Percentiles rank a stretch among this genome's conserved stretches.
These are phyloP conservation scores for Neopipo cinnamomea DNA, from an alignment of 2,113 vertebrate genomes.

Conservation along the genomic window DNA sequence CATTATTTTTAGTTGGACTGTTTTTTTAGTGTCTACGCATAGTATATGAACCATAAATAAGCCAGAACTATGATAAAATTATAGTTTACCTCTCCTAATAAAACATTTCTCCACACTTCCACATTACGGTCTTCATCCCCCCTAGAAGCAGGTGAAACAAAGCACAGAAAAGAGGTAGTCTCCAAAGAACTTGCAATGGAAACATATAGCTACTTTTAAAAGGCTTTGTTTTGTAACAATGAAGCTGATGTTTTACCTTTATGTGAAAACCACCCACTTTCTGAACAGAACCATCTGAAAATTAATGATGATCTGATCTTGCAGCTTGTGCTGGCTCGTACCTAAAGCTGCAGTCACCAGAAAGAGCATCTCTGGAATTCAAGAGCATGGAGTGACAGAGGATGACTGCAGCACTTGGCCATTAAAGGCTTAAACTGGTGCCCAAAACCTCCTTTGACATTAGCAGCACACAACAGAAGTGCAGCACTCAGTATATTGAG, in stretches of 20 bases:
- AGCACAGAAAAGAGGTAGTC: background rate
- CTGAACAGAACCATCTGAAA: background rate
- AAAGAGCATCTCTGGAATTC: slow-evolving; percentile 16
- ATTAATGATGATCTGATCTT: background rate
- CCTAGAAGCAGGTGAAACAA: background rate
- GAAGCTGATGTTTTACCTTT: background rate
- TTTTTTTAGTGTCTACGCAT: background rate
- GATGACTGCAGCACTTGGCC: background rate
- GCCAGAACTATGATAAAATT: background rate
- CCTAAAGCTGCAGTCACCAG: slow-evolving; percentile 30
- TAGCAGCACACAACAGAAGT: background rate
- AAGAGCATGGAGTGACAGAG: background rate
- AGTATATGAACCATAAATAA: background rate
- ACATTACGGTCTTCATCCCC: background rate
- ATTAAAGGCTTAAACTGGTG: slow-evolving; percentile 20
- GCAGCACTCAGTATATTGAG: background rate
- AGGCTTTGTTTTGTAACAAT: background rate
- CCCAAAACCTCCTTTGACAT: slow-evolving; percentile 28
- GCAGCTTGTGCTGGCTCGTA: background rate
- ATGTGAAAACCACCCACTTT: background rate
- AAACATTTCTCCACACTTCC: background rate
- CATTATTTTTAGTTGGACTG: background rate
- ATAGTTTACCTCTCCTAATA: background rate
- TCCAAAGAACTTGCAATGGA: background rate
- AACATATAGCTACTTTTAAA: background rate